Evolutionary conservation across 2,888 invertebrate genomes (phyloP).

Genomic region (Lasioglossum calceatum): DNA sequence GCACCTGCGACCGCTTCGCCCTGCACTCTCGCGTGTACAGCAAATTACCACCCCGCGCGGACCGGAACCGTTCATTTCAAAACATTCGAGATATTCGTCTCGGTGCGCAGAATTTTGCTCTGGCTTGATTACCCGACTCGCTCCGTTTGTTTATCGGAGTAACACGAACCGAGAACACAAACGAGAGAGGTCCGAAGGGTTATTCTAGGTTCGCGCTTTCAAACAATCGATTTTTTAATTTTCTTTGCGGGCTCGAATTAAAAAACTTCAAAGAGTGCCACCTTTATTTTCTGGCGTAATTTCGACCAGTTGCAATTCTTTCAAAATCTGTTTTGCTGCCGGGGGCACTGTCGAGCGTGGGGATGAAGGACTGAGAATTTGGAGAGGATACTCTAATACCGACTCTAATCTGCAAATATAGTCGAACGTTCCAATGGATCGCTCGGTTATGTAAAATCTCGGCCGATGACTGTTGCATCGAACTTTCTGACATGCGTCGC

Average conservation of each 20-base stretch:
- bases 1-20: slow-evolving; percentile 60
- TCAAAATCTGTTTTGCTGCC: neutral
- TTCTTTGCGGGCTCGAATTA: too few relatives aligned
- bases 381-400: too few relatives aligned
- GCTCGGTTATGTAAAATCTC: slow-evolving; percentile 35
- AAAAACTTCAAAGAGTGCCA: neutral
- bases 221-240: neutral
- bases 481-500: slow-evolving; percentile 20
- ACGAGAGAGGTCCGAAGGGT: neutral
- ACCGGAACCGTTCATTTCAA: neutral
- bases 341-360: too few relatives aligned
- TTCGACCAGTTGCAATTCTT: neutral
- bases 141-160: neutral
- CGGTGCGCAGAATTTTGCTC: neutral
- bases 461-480: neutral
- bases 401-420: neutral
- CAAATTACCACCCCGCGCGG: slow-evolving; percentile 27
- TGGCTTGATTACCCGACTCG: too few relatives aligned
- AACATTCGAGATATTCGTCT: neutral
- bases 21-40: slow-evolving; percentile 39
- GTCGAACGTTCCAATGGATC: neutral
- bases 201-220: neutral
- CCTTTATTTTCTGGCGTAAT: neutral
- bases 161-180: neutral
- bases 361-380: too few relatives aligned